A percentile compares a stretch with the other conserved stretches of the same genome.
Evolutionary conservation across 2,888 invertebrate genomes (phyloP).

Genomic region (Melieria omissa): DNA sequence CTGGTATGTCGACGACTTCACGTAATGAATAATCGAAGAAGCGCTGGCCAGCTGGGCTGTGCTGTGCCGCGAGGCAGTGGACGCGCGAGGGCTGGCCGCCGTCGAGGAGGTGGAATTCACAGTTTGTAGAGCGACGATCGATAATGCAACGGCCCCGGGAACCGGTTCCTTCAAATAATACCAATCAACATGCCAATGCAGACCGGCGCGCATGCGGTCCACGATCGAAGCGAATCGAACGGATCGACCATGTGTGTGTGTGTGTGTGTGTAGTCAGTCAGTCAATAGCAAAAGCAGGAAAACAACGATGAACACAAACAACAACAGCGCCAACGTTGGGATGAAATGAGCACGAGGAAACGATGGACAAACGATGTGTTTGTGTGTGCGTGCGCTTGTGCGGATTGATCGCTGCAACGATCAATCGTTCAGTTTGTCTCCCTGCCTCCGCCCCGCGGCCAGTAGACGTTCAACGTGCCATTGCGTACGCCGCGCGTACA

Average conservation of each 20-base stretch:
- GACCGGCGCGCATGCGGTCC: constrained; percentile 17
- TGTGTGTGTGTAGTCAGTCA: neutral
- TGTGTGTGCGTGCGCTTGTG: neutral
- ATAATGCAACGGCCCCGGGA: constrained; percentile 26
- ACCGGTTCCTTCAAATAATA: constrained; percentile 26
- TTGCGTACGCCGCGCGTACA: neutral
- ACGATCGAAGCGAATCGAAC: constrained; percentile 26
- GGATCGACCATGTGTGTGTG: neutral
- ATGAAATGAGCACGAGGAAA: too few relatives aligned
- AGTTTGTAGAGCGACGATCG: constrained; percentile 23
- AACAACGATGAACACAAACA: too few relatives aligned
- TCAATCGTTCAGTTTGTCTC: too few relatives aligned
- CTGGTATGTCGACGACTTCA: neutral
- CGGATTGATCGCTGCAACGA: neutral
- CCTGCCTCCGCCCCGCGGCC: neutral
- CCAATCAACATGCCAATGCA: constrained; percentile 36
- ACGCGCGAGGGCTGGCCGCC: neutral
- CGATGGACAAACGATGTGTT: neutral
- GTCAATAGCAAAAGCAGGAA: too few relatives aligned
- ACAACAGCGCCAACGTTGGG: too few relatives aligned
- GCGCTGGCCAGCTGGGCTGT: constrained; percentile 6
- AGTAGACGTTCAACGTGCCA: neutral
- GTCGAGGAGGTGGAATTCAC: neutral
- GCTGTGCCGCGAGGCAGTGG: neutral
- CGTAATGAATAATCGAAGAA: constrained; percentile 35